Conservation (phyloP, 2,888 invertebrate genomes). For the Nomada goodeniana region DNA sequence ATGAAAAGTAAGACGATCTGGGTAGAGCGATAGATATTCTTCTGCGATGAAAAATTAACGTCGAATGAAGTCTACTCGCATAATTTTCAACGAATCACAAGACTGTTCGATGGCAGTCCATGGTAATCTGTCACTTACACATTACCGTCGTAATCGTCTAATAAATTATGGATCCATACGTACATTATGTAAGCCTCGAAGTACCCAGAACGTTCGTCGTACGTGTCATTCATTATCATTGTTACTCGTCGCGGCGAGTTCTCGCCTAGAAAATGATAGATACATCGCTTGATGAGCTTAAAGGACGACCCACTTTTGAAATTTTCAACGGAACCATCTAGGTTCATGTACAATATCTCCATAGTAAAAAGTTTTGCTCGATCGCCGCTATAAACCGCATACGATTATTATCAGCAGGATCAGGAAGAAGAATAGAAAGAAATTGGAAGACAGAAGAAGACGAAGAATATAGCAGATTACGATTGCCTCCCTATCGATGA, state of each 20-base stretch:
- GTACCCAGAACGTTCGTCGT: background rate
- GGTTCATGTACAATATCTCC: background rate
- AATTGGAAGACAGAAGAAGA: background rate
- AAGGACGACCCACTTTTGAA: background rate
- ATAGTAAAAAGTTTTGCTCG: background rate
- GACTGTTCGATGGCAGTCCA: background rate
- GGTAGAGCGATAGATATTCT: background rate
- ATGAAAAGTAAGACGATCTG: background rate
- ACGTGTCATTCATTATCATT: conserved; percentile 22
- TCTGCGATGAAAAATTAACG: background rate
- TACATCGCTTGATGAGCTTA: conserved; percentile 16
- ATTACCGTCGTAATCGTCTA: background rate
- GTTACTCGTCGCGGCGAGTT: background rate
- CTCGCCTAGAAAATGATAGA: conserved; percentile 19
- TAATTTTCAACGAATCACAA: no score
- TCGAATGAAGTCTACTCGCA: background rate
- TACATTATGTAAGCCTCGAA: background rate
- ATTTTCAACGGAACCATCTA: background rate
- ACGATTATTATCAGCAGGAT: conserved; percentile 5
- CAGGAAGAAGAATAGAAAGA: background rate
- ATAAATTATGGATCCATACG: background rate
- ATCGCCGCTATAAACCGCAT: conserved; percentile 9
- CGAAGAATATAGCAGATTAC: conserved; percentile 7
- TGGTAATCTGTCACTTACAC: conserved; percentile 20
- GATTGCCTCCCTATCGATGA: conserved; percentile 28